Base-by-base conservation (phyloP, 2,888 invertebrate species). In the Gortyna flavago region DNA sequence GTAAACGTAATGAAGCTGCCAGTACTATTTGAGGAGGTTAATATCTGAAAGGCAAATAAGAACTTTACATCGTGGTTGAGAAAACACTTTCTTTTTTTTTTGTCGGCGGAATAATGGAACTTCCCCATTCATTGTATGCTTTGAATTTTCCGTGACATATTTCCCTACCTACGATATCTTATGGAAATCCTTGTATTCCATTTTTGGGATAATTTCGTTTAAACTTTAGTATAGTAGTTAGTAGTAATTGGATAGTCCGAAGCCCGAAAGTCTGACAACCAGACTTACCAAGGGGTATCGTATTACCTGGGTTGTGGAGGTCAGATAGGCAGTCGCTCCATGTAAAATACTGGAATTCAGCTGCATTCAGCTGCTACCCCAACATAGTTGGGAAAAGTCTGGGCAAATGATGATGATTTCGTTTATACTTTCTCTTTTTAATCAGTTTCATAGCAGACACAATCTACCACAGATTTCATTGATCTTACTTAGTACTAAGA, bases 401-500 rank as follows among this genome's bases (percentile, higher is more conserved):
- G n/a, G n/a, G n/a, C n/a, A n/a, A n/a, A n/a, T n/a, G n/a, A n/a
- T n/a, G 8, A 35, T 38, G 21, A 69, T 35, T 69, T 35, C 35
- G 13, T 38, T 29, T 29, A 21, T 4, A 4, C 18, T 41, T 21
- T 2, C 6, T 48, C 6, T 25, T 62, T 32, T 25, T 61, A 25
- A 70, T 57, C 1, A 38, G 5, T 61, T 13, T 7, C 2, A 6
- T 8, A 61, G 0, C 54, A 80, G 4, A 29, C 11, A 62, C 7
- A 41, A n/a, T 80, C 1, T 59, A 61, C 35, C 25, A 9, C 9
- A n/a, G 9, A 51, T 83, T 35, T 16, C 18, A 38, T 68, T 51
- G 1, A 59, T 73, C 67, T 76, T 51, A n/a, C 8, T 13, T 68
- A 61, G 54, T 41, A 77, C 25, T 38, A 25, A 48, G 48, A 32